Evolutionary conservation across 2,888 invertebrate genomes (phyloP).

Genomic region (Heliconius sara): DNA sequence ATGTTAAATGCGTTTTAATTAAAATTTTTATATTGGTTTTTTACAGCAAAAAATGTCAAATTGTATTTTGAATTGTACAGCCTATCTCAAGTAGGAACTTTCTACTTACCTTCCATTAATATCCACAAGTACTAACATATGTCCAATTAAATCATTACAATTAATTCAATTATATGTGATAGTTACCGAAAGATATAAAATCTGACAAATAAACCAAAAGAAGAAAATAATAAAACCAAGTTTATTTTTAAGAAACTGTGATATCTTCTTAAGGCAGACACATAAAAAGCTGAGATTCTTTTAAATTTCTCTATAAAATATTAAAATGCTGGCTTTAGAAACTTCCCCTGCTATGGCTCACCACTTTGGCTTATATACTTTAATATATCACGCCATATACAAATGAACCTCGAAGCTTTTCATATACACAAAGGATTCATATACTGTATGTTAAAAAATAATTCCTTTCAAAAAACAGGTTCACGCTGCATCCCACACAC

Average conservation of each 20-base stretch:
- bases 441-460: background rate
- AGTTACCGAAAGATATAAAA: background rate
- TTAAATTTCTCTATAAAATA: constrained; percentile 14
- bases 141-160: background rate
- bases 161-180: background rate
- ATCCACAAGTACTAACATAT: too few relatives aligned
- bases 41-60: background rate
- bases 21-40: background rate
- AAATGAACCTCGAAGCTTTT: background rate
- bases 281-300: constrained; percentile 16
- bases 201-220: background rate
- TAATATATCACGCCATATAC: constrained; percentile 1
- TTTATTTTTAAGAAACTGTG: background rate
- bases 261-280: constrained; percentile 11
- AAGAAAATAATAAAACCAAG: background rate
- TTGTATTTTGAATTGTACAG: background rate
- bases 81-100: background rate
- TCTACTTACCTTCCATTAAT: background rate
- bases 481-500: too few relatives aligned
- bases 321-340: constrained; percentile 21
- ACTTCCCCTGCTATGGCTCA: constrained; percentile 12
- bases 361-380: constrained; percentile 18
- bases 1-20: background rate
- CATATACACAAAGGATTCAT: background rate
- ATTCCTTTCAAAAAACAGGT: background rate